phyloP scores from a whole-genome alignment of 1,140 invertebrate genomes.

The Megathymus violae region DNA sequence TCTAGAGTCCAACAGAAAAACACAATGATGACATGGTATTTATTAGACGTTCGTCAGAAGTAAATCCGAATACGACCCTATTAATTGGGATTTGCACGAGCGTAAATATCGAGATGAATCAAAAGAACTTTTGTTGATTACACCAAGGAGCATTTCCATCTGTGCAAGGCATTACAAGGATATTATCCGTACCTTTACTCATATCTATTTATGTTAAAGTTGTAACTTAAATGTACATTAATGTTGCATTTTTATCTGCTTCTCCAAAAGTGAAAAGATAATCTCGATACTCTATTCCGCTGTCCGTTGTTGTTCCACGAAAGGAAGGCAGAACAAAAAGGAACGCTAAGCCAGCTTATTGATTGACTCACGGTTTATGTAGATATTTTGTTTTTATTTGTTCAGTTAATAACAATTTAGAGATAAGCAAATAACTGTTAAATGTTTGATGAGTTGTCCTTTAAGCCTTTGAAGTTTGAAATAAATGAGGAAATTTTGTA shows the following conservation, averaged over 20 bases:
- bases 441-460: no score
- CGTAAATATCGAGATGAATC: slow-evolving; percentile 1
- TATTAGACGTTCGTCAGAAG: slow-evolving; percentile 8
- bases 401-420: no score
- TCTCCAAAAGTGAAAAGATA: not conserved
- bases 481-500: no score
- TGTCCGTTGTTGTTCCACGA: no score
- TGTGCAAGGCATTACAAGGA: no score
- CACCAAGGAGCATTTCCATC: no score
- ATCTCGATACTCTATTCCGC: not conserved
- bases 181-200: slow-evolving; percentile 9
- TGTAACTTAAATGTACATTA: not conserved
- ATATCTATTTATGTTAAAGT: not conserved
- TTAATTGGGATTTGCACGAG: slow-evolving; percentile 10
- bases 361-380: no score
- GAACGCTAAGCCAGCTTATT: no score
- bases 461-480: no score
- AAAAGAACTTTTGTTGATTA: slow-evolving; percentile 14
- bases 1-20: not conserved
- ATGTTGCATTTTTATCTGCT: slow-evolving; percentile 7
- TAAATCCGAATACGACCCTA: slow-evolving; percentile 15
- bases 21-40: not conserved
- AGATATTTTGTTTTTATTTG: no score
- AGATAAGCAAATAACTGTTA: no score
- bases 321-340: no score